Base-by-base conservation (phyloP, 2,113 vertebrate species). In the Muntiacus reevesi region DNA sequence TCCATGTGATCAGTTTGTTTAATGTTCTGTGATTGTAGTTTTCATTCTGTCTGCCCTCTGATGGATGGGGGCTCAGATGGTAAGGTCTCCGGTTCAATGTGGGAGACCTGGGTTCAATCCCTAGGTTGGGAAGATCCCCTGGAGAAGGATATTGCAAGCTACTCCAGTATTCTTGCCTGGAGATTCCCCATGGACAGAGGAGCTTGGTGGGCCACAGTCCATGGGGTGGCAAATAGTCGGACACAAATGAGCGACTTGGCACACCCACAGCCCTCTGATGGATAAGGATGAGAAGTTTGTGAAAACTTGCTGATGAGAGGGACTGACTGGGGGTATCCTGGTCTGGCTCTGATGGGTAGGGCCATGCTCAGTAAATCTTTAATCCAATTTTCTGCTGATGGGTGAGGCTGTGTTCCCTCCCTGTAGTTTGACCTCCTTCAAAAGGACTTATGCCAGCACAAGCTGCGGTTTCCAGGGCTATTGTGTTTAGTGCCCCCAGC, bases 161-260 rank as follows among this genome's bases (percentile, higher is more conserved):
- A 71, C 10, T 40, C n/a, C 67, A 40, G 19, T 71, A 71, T 71
- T 71, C n/a, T 71, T 71, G n/a, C 67, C 67, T 40, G 19, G 67
- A 40, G 19, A 40, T 12, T 23, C 19, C 10, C n/a, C 19, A 23
- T 40, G 9, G 5, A 71, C n/a, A 40, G 67, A 40, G 67, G n/a
- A 71, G 21, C 67, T 40, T 71, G 5, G 67, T 40, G 10, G 67
- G 67, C n/a, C 23, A 71, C n/a, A 71, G 10, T 71, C 10, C n/a
- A 40, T 40, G 67, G 19, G 19, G 67, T 71, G 19, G 19, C 67
- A 40, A 71, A 40, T 12, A 40, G 17, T 3, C 10, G 9, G n/a
- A 71, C n/a, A 71, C 5, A 2, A 12, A 71, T 71, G 36, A 40
- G n/a, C 0, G 2, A 6, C n/a, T 40, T 6, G 23, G 19, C 67